phyloP scores from a whole-genome alignment of 2,888 invertebrate genomes.

The Parthenolecanium corni region DNA sequence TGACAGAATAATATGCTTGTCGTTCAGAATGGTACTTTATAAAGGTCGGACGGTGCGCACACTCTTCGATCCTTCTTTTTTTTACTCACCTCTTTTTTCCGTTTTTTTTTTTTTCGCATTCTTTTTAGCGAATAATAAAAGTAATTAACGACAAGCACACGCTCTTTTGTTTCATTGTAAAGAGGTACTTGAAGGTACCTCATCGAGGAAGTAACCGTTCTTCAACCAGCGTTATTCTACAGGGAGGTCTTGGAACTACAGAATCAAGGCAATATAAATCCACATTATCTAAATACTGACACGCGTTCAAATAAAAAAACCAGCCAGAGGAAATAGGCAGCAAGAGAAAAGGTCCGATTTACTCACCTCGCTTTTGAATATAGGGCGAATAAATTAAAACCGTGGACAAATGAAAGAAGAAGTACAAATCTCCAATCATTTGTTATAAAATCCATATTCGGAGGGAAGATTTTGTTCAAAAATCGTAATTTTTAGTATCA shows the following conservation, averaged over 20 bases:
- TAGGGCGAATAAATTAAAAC: too few relatives aligned
- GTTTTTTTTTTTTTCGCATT: neutral
- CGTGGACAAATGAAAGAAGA: too few relatives aligned
- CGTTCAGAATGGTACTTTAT: constrained; percentile 12
- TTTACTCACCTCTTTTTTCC: neutral
- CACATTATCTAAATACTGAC: too few relatives aligned
- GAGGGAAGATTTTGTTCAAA: too few relatives aligned
- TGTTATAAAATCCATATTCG: too few relatives aligned
- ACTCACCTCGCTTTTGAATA: too few relatives aligned
- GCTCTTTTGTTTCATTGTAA: constrained; percentile 12
- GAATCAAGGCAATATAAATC: neutral
- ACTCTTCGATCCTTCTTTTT: neutral
- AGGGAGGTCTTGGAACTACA: constrained; percentile 6
- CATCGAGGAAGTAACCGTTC: constrained; percentile 21
- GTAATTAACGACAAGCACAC: constrained; percentile 27
- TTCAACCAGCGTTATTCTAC: constrained; percentile 4
- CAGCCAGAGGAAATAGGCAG: too few relatives aligned
- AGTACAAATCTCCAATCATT: too few relatives aligned
- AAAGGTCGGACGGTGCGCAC: constrained; percentile 8
- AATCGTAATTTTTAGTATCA: too few relatives aligned
- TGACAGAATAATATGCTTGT: constrained; percentile 1
- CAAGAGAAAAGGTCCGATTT: too few relatives aligned
- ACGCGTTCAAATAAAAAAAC: too few relatives aligned
- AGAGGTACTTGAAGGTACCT: constrained; percentile 2
- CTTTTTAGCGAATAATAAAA: constrained; percentile 23